phyloP scores from a whole-genome alignment of 1,140 invertebrate genomes.

The Pteromalus puparum region DNA sequence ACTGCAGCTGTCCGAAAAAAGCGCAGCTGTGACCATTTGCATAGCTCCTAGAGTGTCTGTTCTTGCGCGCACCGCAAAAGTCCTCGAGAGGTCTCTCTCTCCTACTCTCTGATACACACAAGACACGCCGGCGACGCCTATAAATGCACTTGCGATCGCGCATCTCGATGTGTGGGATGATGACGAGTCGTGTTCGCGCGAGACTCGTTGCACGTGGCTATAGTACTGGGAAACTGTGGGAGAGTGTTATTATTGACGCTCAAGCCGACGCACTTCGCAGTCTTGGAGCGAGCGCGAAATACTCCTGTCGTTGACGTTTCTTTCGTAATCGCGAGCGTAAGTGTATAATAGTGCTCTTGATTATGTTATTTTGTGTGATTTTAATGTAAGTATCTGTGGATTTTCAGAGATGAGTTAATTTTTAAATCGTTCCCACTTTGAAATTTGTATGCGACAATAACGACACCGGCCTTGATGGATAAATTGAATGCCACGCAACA shows the following conservation, averaged over 20 bases:
- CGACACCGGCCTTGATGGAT: no score
- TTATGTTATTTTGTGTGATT: no score
- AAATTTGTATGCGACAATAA: no score
- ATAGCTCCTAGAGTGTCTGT: background rate
- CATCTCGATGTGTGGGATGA: slow-evolving; percentile 8
- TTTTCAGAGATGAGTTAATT: no score
- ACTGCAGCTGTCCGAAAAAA: background rate
- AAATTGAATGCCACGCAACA: no score
- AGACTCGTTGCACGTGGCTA: no score
- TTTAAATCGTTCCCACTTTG: no score
- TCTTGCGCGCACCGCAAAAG: slow-evolving; percentile 36
- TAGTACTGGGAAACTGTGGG: no score
- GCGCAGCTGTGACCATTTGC: background rate
- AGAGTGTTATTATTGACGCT: no score
- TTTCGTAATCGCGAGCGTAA: background rate
- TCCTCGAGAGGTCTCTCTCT: slow-evolving; percentile 29
- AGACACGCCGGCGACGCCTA: background rate
- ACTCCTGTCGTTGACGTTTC: background rate
- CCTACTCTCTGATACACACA: background rate
- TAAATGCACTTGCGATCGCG: background rate
- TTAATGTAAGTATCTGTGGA: no score
- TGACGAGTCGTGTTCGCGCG: background rate
- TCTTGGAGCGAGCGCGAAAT: background rate
- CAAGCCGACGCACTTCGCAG: background rate
- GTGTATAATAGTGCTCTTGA: no score